Conservation (phyloP, 2,113 vertebrate genomes). For the Phoenicopterus ruber region DNA sequence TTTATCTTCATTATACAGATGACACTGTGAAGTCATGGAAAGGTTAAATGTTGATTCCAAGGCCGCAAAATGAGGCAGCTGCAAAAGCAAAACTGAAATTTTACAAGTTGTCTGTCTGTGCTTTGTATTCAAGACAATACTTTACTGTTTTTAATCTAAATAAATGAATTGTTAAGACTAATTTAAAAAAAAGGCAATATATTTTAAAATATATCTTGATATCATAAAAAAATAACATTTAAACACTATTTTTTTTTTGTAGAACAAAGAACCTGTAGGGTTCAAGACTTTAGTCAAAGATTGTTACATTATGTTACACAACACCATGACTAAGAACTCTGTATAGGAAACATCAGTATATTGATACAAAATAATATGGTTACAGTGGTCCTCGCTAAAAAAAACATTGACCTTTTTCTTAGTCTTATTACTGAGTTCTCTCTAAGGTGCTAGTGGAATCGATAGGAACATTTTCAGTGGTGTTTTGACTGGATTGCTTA, state of each 20-base stretch:
- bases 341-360: background rate
- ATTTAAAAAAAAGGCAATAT: background rate
- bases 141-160: background rate
- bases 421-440: background rate
- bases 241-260: background rate
- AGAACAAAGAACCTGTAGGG: background rate
- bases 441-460: background rate
- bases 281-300: background rate
- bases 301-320: background rate
- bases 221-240: background rate
- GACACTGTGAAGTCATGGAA: background rate
- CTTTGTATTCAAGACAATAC: background rate
- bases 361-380: background rate
- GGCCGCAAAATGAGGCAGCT: background rate
- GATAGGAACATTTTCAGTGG: background rate
- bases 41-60: background rate
- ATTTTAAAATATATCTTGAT: background rate
- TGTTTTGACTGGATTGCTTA: background rate
- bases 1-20: background rate
- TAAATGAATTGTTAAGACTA: background rate
- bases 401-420: background rate
- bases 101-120: background rate
- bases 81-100: background rate
- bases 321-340: background rate
- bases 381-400: background rate